Conservation (phyloP, 2,113 vertebrate species). For the Xiphorhynchus elegans region DNA sequence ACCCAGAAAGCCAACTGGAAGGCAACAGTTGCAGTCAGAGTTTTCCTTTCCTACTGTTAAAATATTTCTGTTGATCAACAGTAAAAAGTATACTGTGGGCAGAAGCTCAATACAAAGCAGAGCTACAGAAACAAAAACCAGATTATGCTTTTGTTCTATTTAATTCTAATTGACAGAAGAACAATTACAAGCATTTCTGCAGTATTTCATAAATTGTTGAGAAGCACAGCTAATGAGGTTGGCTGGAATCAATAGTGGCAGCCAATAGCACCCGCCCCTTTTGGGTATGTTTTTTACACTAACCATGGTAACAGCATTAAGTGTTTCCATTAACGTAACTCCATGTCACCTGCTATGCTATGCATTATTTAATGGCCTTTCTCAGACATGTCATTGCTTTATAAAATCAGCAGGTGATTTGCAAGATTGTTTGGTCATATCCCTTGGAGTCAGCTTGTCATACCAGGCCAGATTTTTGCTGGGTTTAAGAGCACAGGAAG, state of each 20-base stretch:
- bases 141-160: not conserved
- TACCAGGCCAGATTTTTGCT: not conserved
- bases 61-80: not conserved
- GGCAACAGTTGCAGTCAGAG: not conserved
- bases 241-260: slow-evolving; percentile 9
- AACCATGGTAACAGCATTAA: slow-evolving; percentile 22
- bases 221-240: slow-evolving; percentile 41
- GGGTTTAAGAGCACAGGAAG: not conserved
- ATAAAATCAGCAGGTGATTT: slow-evolving; percentile 30
- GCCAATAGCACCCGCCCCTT: not conserved
- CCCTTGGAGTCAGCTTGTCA: not conserved
- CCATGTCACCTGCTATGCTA: not conserved
- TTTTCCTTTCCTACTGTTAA: not conserved
- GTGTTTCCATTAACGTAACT: slow-evolving; percentile 3
- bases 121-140: not conserved
- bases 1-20: not conserved
- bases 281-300: slow-evolving; percentile 1
- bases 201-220: slow-evolving; percentile 3
- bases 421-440: slow-evolving; percentile 6
- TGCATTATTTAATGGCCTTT: slow-evolving; percentile 39
- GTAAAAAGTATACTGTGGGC: not conserved
- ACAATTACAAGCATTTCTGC: slow-evolving; percentile 1
- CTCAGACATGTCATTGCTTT: slow-evolving; percentile 27
- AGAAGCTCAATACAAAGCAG: not conserved
- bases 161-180: slow-evolving; percentile 21